Base-by-base conservation (phyloP, 2,797 vertebrate genomes). In the Nannoperca obscura region DNA sequence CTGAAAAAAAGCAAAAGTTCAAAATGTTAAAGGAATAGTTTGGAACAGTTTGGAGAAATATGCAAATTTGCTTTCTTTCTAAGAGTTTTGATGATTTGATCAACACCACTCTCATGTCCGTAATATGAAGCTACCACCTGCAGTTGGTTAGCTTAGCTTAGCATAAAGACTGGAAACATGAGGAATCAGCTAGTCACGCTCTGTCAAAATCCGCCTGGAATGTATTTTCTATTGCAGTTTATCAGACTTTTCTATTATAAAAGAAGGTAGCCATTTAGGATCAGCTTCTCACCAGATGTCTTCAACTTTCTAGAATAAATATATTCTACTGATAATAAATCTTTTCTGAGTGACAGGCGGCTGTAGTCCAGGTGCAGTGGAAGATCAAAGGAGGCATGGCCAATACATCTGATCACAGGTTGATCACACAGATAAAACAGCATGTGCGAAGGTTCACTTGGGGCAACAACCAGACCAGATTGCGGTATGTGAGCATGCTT, bases 1-100 rank as follows among this genome's bases (percentile, higher is more conserved):
- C 98, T 99, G 93, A 82, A 87, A 82, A 71, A 71, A 0, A 69
- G 7, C 14, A 81, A 14, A 49, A 24, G 3, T 57, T 80, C 2
- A 82, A 27, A 2, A 10, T n/a, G 19, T 38, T 7, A 54, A n/a
- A 59, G 12, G 3, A 34, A 6, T 24, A 46, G 10, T 40, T 42
- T 1, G 34, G 7, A 71, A 58, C 49, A 30, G 9, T 20, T 61
- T 5, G 5, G 1, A 30, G 19, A 30, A 66, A 63, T 32, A 11
- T 4, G 11, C 4, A 17, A 27, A 54, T 20, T 57, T 5, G 17
- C 30, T 14, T 10, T 55, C 6, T n/a, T 65, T 7, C 1, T 1
- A 14, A 22, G 14, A 15, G 15, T 57, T 49, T n/a, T 13, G 4
- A 53, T n/a, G 38, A 38, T 10, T 46, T n/a, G n/a, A 20, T 8